phyloP scores from a whole-genome alignment of 2,113 vertebrate genomes.

The Platysternon megacephalum region DNA sequence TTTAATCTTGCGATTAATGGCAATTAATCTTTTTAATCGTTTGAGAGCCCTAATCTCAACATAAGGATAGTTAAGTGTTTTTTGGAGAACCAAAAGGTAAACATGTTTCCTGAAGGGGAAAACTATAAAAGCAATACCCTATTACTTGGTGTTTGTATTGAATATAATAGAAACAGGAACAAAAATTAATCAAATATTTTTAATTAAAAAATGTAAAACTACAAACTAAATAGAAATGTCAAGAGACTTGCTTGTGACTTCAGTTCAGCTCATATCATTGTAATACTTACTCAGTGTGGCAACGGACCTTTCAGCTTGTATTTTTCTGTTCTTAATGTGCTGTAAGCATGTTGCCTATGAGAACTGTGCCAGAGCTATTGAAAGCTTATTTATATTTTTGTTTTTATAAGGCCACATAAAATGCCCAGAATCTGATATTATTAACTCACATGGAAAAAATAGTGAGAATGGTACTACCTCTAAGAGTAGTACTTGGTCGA shows the following conservation, averaged over 20 bases:
- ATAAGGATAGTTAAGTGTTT: not conserved
- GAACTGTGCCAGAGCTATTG: not conserved
- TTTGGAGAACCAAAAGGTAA: not conserved
- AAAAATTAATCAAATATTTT: not conserved
- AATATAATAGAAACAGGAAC: fast-evolving
- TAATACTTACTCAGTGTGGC: not conserved
- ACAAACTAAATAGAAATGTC: not conserved
- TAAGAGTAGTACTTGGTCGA: not conserved
- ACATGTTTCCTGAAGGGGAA: not conserved
- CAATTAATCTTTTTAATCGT: too few relatives aligned
- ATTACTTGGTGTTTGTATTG: not conserved
- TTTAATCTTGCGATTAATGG: too few relatives aligned
- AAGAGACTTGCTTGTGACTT: not conserved
- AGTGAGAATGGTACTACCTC: not conserved
- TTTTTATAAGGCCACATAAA: not conserved
- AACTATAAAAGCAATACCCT: not conserved
- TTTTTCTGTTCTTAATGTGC: not conserved
- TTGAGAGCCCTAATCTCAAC: not conserved
- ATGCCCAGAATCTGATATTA: not conserved
- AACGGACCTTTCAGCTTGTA: not conserved
- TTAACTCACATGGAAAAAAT: not conserved
- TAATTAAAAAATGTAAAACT: not conserved
- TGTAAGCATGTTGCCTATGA: not conserved
- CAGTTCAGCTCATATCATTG: not conserved
- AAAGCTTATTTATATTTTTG: not conserved